phyloP scores from a whole-genome alignment of 2,797 vertebrate genomes.

The Champsocephalus esox region DNA sequence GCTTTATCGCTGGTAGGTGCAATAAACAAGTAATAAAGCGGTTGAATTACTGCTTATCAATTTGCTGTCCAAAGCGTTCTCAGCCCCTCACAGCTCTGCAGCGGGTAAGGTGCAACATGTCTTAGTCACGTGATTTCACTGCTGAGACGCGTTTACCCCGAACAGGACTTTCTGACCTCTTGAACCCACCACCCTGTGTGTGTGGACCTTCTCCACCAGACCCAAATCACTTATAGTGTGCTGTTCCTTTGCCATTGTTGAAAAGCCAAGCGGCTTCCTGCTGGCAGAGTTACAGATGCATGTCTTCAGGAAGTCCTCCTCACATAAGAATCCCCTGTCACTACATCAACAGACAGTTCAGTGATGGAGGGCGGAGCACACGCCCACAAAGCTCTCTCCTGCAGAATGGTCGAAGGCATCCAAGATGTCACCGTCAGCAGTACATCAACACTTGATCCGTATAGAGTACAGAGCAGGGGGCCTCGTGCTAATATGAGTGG shows the following conservation, averaged over 20 bases:
- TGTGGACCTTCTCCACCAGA: neutral
- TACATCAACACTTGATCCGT: neutral
- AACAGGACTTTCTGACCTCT: slow-evolving; percentile 33
- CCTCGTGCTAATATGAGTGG: no score
- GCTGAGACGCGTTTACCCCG: slow-evolving; percentile 6
- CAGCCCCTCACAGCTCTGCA: slow-evolving; percentile 3
- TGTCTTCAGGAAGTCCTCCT: no score
- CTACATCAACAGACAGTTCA: no score
- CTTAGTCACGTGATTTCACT: neutral
- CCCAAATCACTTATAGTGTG: neutral
- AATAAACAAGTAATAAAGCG: slow-evolving; percentile 2
- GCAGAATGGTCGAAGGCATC: no score
- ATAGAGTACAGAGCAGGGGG: no score
- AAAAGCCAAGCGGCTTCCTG: neutral
- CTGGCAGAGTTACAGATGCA: neutral
- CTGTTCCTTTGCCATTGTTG: neutral
- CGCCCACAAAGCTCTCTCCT: no score
- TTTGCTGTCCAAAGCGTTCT: slow-evolving; percentile 18
- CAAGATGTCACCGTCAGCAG: neutral
- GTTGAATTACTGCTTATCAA: slow-evolving; percentile 17
- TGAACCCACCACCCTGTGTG: neutral
- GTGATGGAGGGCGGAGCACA: no score
- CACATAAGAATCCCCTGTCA: no score
- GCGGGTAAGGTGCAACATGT: slow-evolving; percentile 20
- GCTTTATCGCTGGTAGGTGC: slow-evolving; percentile 5